phyloP scores from a whole-genome alignment of 2,113 vertebrate genomes.

The Brachyhypopomus gauderio region DNA sequence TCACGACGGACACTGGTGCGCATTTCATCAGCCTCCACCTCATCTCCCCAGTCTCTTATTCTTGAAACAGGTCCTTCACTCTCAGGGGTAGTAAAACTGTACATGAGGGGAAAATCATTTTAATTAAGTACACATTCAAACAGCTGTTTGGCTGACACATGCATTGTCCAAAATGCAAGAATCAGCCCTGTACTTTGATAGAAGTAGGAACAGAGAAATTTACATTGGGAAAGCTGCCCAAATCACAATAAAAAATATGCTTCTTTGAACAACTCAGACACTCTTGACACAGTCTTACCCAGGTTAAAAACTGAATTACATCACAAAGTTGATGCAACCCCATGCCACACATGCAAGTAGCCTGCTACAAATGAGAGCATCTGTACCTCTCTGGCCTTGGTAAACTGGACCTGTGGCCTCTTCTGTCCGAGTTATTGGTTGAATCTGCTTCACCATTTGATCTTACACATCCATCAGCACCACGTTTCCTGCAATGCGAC shows the following conservation, averaged over 20 bases:
- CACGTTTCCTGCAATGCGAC: constrained; percentile 84
- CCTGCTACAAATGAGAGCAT: no score
- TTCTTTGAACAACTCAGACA: neutral
- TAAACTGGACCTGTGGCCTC: constrained; percentile 33
- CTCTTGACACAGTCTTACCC: no score
- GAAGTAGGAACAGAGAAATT: neutral
- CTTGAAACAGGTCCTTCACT: constrained; percentile 77
- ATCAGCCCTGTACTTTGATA: no score
- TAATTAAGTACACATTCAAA: neutral
- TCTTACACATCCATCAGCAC: constrained; percentile 76
- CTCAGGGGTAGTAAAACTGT: constrained; percentile 94
- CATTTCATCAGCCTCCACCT: constrained; percentile 89
- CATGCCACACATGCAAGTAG: no score
- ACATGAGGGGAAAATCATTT: constrained; percentile 7
- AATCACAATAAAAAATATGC: neutral
- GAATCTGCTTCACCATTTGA: constrained; percentile 46
- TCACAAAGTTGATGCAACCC: no score
- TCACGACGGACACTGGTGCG: constrained; percentile 83
- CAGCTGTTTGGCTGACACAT: neutral
- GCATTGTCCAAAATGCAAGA: neutral
- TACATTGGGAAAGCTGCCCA: neutral
- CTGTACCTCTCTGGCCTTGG: constrained; percentile 56
- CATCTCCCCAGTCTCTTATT: constrained; percentile 86
- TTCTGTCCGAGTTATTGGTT: constrained; percentile 5
- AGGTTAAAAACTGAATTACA: no score